A percentile compares a stretch with the other conserved stretches of the same genome.
Conservation (phyloP, 2,888 invertebrate genomes). For the Flabesymbios commensalis region DNA sequence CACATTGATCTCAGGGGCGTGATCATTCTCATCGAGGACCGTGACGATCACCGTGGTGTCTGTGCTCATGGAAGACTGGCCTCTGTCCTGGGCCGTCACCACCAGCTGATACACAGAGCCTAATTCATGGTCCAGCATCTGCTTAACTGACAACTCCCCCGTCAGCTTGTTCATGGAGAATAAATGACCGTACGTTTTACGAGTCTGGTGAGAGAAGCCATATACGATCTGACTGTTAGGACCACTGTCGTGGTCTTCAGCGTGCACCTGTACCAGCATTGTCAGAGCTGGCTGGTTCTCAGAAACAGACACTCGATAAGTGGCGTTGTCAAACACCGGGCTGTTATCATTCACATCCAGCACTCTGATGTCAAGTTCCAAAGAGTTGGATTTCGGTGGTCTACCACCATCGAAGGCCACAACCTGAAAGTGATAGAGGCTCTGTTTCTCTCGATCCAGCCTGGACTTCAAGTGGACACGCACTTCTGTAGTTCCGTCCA, state of each 20-base stretch:
- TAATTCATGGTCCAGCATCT: conserved; percentile 16
- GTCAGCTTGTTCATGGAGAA: conserved; percentile 26
- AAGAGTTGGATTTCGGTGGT: conserved; percentile 12
- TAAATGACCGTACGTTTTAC: conserved; percentile 19
- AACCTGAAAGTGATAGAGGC: conserved; percentile 26
- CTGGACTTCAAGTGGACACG: conserved; percentile 22
- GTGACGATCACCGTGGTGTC: conserved; percentile 20
- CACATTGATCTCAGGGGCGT: conserved; percentile 17
- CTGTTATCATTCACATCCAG: conserved; percentile 34
- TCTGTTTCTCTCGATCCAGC: conserved; percentile 32
- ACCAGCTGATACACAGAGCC: conserved; percentile 27
- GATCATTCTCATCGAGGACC: conserved; percentile 23
- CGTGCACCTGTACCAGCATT: conserved; percentile 25
- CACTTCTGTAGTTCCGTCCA: conserved; percentile 33
- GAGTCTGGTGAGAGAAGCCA: conserved; percentile 24
- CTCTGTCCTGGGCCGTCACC: conserved; percentile 29
- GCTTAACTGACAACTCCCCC: conserved; percentile 17
- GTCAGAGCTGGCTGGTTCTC: conserved; percentile 28
- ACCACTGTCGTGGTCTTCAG: conserved; percentile 33
- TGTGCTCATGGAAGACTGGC: conserved; percentile 15
- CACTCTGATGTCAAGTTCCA: conserved; percentile 24
- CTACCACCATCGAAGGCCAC: conserved; percentile 28
- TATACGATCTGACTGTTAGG: conserved; percentile 33
- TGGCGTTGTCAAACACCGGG: conserved; percentile 22
- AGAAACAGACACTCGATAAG: conserved; percentile 24